phyloP scores from a whole-genome alignment of 2,888 invertebrate species.

The Dastarcus helophoroides region DNA sequence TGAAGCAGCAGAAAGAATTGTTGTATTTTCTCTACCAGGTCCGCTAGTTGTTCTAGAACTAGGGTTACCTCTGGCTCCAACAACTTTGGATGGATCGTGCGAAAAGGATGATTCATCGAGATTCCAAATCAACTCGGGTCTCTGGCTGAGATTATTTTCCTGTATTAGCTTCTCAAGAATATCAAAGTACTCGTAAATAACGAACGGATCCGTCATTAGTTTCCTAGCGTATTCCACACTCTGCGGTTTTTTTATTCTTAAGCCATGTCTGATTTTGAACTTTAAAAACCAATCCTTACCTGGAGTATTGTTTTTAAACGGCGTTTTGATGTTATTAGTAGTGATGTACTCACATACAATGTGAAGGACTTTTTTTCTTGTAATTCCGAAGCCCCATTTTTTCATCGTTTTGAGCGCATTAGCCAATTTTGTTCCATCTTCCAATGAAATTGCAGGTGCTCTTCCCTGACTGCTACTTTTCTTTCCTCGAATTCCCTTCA shows the following conservation, averaged over 20 bases:
- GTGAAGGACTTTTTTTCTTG: slow-evolving; percentile 18
- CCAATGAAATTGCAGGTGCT: slow-evolving; percentile 2
- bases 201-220: slow-evolving; percentile 19
- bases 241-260: slow-evolving; percentile 29
- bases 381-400: slow-evolving; percentile 17
- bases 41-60: slow-evolving; percentile 9
- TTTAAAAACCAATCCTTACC: slow-evolving; percentile 19
- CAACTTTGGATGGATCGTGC: slow-evolving; percentile 14
- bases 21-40: slow-evolving; percentile 13
- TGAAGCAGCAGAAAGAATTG: slow-evolving; percentile 8
- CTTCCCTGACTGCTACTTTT: slow-evolving; percentile 2
- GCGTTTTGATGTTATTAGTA: slow-evolving; percentile 17
- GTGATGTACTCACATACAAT: slow-evolving; percentile 16
- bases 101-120: slow-evolving; percentile 15
- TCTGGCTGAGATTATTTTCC: slow-evolving; percentile 12
- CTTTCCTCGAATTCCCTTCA: slow-evolving; percentile 6
- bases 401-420: slow-evolving; percentile 4
- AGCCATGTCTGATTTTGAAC: slow-evolving; percentile 18
- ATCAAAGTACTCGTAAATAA: slow-evolving; percentile 15
- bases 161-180: slow-evolving; percentile 11
- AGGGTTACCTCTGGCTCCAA: slow-evolving; percentile 10
- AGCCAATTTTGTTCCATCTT: slow-evolving; percentile 5
- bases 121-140: slow-evolving; percentile 18
- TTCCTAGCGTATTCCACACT: slow-evolving; percentile 24
- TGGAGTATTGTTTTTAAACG: slow-evolving; percentile 19